Percentiles rank a stretch among this genome's conserved stretches.
Evolutionary conservation across 2,113 vertebrate genomes (phyloP).

Genomic region (Laticauda laticaudata): DNA sequence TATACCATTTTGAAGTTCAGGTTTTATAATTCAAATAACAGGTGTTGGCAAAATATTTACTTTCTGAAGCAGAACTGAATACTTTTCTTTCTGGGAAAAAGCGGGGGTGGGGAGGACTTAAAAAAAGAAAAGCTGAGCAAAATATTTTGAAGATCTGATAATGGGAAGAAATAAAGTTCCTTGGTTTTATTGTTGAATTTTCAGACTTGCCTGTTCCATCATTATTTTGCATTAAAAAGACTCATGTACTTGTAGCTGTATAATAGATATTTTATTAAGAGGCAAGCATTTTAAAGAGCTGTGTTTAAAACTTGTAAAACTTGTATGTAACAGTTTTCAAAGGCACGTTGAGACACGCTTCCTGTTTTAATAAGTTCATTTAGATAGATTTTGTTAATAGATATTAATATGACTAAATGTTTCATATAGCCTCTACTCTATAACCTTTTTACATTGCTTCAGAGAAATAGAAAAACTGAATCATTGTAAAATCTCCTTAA

Average conservation of each 20-base stretch:
- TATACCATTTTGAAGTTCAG: background rate
- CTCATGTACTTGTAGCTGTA: background rate
- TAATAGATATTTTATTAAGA: background rate
- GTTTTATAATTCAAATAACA: background rate
- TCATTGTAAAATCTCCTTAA: background rate
- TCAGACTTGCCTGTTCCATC: background rate
- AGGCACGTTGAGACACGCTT: slow-evolving; percentile 13
- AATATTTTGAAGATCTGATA: background rate
- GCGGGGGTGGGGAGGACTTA: background rate
- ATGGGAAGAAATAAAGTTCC: background rate
- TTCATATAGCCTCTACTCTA: background rate
- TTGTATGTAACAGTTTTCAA: slow-evolving; percentile 38
- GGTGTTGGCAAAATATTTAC: background rate
- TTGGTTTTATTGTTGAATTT: background rate
- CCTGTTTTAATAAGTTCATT: slow-evolving; percentile 22
- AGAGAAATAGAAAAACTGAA: slow-evolving; percentile 1
- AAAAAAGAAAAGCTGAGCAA: background rate
- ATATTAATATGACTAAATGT: background rate
- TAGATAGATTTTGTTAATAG: slow-evolving; percentile 9
- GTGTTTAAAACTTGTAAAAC: slow-evolving; percentile 53
- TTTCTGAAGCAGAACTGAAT: background rate
- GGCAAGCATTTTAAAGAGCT: slow-evolving; percentile 22
- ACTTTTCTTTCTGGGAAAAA: background rate
- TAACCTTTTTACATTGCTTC: background rate
- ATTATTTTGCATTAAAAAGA: background rate